Base-by-base conservation (phyloP, 2,888 invertebrate species). In the Dryococelus australis region DNA sequence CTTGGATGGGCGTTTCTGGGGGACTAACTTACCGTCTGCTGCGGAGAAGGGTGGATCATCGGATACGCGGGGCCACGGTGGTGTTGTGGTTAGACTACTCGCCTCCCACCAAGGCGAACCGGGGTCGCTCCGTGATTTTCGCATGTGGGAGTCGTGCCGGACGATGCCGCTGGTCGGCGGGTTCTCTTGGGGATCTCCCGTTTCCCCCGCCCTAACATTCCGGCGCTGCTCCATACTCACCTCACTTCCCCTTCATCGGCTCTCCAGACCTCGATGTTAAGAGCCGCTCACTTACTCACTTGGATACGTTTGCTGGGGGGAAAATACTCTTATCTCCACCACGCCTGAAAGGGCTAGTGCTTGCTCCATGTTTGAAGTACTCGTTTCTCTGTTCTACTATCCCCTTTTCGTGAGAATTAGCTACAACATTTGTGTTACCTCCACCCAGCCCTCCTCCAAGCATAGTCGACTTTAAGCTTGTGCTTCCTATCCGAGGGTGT, bases 361-460 rank as follows among this genome's bases (percentile, higher is more conserved):
- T 96, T 91, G 97, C 95, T 92, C 97, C 97, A 91, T 96, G 96
- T 92, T 96, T 96, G 93, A 96, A 96, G 93, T 98, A 98, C 92
- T 98, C 98, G 93, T 97, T 97, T 92, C 98, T 97, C 93, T 93
- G 98, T 98, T 93, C 98, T 98, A 91, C 94, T 95, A 91, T 95
- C 95, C 78, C 79, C 87, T 90, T 95, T 94, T 90, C 93, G 93
- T 88, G 92, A 92, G 88, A 93, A 93, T 93, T 93, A 89, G 91
- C 92, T 89, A 91, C 91, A 88, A 92, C 92, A 89, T 91, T 94
- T 91, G 91, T 94, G 91, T 91, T 93, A 92, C 93, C 87, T 43
- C 93, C 93, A 85, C 93, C 93, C 91, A 94, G 94, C 90, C 95
- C 95, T 84, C 91, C 91, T 87, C 90, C 91, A 86, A 90, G 90